Conservation (phyloP, 2,888 invertebrate species). For the Tetragnatha montana region DNA sequence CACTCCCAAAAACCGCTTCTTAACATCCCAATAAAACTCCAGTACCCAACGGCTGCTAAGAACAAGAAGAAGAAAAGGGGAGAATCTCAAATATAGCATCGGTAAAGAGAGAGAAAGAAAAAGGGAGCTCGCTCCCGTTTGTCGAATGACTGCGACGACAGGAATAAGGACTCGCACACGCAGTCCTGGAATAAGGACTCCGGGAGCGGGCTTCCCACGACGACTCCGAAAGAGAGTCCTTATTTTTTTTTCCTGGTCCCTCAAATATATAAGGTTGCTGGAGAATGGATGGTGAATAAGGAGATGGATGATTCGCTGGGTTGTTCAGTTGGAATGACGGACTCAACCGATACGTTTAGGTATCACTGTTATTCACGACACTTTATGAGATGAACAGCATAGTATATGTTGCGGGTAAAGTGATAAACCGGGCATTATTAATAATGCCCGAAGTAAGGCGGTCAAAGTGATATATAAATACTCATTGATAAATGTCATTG, state of each 20-base stretch:
- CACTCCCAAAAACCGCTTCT: background rate
- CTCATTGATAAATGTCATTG: too few species aligned
- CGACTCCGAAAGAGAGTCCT: conserved; percentile 15
- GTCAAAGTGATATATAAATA: too few species aligned
- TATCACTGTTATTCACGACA: too few species aligned
- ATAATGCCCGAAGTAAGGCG: too few species aligned
- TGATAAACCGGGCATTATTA: too few species aligned
- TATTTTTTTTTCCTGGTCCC: conserved; percentile 6
- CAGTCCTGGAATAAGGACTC: conserved; percentile 10
- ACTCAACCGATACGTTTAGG: too few species aligned
- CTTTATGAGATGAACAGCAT: too few species aligned
- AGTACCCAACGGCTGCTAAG: background rate
- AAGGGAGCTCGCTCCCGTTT: conserved; percentile 36
- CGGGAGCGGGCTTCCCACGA: conserved; percentile 34
- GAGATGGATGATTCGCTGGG: too few species aligned
- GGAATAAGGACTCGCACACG: conserved; percentile 5
- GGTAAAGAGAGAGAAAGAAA: conserved; percentile 17
- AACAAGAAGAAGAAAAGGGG: conserved; percentile 2
- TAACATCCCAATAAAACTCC: background rate
- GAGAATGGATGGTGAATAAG: too few species aligned
- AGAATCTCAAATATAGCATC: conserved; percentile 29
- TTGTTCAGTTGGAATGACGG: too few species aligned
- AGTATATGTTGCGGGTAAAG: too few species aligned
- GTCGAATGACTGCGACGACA: conserved; percentile 37
- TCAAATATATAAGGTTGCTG: too few species aligned